Conservation (phyloP, 2,113 vertebrate species). For the Epinephelus lanceolatus region DNA sequence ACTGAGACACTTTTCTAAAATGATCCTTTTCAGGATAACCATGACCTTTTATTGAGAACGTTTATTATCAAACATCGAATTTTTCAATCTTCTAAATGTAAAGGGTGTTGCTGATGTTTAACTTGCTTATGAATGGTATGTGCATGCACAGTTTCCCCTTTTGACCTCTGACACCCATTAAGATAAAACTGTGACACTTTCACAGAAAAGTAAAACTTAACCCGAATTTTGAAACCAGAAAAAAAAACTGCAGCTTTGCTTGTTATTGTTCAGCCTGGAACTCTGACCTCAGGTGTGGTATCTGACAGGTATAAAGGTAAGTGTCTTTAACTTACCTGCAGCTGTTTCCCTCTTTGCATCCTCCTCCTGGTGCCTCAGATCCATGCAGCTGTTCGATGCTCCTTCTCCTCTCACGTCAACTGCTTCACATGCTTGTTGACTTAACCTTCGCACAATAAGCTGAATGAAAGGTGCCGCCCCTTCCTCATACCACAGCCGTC, state of each 20-base stretch:
- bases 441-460: background rate
- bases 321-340: conserved; percentile 31
- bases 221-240: background rate
- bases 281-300: background rate
- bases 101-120: background rate
- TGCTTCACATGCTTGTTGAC: background rate
- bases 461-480: background rate
- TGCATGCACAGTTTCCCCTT: background rate
- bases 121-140: too few species aligned
- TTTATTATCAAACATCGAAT: background rate
- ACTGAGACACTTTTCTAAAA: background rate
- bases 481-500: conserved; percentile 16
- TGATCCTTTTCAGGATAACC: background rate
- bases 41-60: background rate
- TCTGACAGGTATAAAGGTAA: background rate
- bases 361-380: background rate
- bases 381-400: background rate
- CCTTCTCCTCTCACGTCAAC: background rate
- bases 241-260: background rate
- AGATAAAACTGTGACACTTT: background rate
- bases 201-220: background rate
- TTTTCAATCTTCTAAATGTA: background rate
- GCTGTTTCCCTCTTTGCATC: background rate
- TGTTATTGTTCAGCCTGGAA: background rate
- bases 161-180: background rate